Conservation (phyloP, 2,113 vertebrate genomes). For the Recurvirostra avosetta region DNA sequence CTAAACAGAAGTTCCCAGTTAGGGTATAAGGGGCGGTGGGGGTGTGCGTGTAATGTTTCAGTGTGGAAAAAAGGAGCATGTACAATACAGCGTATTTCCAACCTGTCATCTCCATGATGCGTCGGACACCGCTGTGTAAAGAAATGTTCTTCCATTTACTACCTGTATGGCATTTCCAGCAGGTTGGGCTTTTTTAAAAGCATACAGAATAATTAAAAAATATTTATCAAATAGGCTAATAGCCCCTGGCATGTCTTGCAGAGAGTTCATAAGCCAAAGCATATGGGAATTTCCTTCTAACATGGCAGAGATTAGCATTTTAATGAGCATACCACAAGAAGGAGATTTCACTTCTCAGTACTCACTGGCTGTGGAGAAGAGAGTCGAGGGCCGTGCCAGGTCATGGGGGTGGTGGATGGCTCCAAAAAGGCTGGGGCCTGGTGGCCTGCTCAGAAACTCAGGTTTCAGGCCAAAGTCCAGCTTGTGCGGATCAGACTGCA, state of each 20-base stretch:
- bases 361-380: slow-evolving; percentile 94
- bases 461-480: slow-evolving; percentile 97
- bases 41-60: not conserved
- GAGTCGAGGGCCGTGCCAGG: slow-evolving; percentile 91
- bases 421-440: slow-evolving; percentile 92
- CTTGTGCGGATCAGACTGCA: slow-evolving; percentile 98
- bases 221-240: not conserved
- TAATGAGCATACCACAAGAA: not conserved
- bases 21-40: not conserved
- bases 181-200: not conserved
- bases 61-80: not conserved
- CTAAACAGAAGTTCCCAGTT: not conserved
- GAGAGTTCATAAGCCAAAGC: not conserved
- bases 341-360: not conserved
- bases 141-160: not conserved
- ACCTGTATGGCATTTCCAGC: not conserved
- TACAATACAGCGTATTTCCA: not conserved
- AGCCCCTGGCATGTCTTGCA: not conserved
- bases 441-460: slow-evolving; percentile 93
- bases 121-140: not conserved
- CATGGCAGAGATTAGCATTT: not conserved
- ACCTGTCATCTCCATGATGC: not conserved
- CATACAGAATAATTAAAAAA: not conserved
- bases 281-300: not conserved
- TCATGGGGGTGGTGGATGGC: slow-evolving; percentile 94